Evolutionary conservation across 1,140 invertebrate genomes (phyloP).

Genomic region (Drosophila ananassae): DNA sequence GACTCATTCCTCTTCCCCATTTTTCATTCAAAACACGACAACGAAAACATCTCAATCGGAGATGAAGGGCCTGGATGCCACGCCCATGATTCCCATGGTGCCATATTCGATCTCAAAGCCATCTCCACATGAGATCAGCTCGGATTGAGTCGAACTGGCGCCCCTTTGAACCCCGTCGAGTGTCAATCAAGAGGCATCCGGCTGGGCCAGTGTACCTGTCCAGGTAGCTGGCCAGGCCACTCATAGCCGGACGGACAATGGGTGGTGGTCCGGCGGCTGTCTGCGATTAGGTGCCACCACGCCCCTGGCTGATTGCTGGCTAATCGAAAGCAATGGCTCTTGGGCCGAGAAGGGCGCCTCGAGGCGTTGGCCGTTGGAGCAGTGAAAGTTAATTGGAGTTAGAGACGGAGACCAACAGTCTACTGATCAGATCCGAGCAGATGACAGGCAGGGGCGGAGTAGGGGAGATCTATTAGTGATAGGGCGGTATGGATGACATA

Average conservation of each 20-base stretch:
- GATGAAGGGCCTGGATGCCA: neutral
- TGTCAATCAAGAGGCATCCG: slow-evolving; percentile 4
- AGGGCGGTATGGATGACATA: slow-evolving; percentile 23
- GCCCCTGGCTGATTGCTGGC: slow-evolving; percentile 4
- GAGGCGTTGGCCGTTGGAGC: slow-evolving; percentile 47
- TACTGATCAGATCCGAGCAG: slow-evolving; percentile 14
- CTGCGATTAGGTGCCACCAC: neutral
- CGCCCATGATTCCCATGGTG: slow-evolving; percentile 4
- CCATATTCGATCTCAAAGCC: neutral
- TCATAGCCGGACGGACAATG: slow-evolving; percentile 7
- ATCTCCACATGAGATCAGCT: slow-evolving; percentile 9
- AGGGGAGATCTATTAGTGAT: neutral
- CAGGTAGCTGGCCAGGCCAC: slow-evolving; percentile 3
- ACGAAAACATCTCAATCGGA: too few relatives aligned
- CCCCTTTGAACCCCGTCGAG: slow-evolving; percentile 13
- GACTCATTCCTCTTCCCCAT: neutral
- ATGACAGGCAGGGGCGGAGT: slow-evolving; percentile 16
- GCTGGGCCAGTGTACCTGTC: slow-evolving; percentile 12
- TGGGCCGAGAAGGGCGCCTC: slow-evolving; percentile 39
- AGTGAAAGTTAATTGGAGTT: slow-evolving; percentile 63
- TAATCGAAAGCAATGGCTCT: slow-evolving; percentile 35
- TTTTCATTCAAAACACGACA: too few relatives aligned
- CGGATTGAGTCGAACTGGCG: slow-evolving; percentile 17
- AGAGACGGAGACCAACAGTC: slow-evolving; percentile 30
- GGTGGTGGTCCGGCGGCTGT: neutral